Evolutionary conservation across 2,888 invertebrate genomes (phyloP).

Genomic region (Synanthedon tipuliformis): DNA sequence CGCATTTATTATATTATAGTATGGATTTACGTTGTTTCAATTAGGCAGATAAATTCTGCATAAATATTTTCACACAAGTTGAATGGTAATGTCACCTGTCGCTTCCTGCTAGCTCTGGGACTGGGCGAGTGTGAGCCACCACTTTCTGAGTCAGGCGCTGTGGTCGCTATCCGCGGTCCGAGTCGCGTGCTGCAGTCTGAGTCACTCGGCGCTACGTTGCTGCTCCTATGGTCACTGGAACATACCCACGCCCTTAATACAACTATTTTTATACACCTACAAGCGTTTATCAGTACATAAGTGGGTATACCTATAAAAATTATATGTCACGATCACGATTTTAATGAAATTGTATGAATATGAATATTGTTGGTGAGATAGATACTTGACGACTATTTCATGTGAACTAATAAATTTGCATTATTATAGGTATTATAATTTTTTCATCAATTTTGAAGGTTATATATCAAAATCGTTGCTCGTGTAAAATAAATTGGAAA

Average conservation of each 20-base stretch:
- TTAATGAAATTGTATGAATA: too few relatives aligned
- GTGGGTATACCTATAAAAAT: too few relatives aligned
- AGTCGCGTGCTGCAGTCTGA: slow-evolving; percentile 81
- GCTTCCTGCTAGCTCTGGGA: slow-evolving; percentile 82
- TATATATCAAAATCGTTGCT: too few relatives aligned
- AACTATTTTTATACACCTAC: neutral
- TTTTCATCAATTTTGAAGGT: too few relatives aligned
- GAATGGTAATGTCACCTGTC: slow-evolving; percentile 70
- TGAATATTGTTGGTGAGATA: too few relatives aligned
- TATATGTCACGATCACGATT: too few relatives aligned
- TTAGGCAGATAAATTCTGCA: neutral
- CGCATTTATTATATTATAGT: too few relatives aligned
- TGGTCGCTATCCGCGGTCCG: slow-evolving; percentile 62
- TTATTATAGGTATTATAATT: too few relatives aligned
- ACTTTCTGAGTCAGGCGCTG: slow-evolving; percentile 84
- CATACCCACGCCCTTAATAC: slow-evolving; percentile 32
- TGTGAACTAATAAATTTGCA: too few relatives aligned
- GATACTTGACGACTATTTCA: too few relatives aligned
- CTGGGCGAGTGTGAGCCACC: slow-evolving; percentile 90
- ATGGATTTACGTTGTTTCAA: neutral
- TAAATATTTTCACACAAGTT: neutral
- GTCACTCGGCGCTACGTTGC: slow-evolving; percentile 89
- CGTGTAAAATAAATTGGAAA: too few relatives aligned
- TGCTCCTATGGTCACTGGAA: slow-evolving; percentile 91
- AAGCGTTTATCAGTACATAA: too few relatives aligned